Evolutionary conservation across 2,888 invertebrate species (phyloP).

Genomic region (Acleris sparsana): DNA sequence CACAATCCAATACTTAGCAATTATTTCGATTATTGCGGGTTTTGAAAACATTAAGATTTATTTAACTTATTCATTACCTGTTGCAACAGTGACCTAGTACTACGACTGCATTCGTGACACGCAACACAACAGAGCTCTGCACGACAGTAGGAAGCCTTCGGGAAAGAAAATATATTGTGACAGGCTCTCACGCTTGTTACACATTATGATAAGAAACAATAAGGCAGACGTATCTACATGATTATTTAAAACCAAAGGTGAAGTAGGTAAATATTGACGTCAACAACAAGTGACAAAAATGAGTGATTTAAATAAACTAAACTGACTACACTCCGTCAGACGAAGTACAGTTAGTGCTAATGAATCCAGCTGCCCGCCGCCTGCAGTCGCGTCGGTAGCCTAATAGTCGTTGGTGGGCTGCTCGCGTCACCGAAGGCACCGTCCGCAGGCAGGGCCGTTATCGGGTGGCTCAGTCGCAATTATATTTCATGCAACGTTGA

Average conservation of each 20-base stretch:
- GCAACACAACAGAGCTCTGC: not conserved
- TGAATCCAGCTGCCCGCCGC: constrained; percentile 14
- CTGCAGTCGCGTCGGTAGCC: constrained; percentile 8
- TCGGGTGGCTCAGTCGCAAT: constrained; percentile 10
- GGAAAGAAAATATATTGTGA: not conserved
- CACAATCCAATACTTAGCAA: constrained; percentile 26
- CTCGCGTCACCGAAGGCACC: constrained; percentile 7
- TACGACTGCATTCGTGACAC: constrained; percentile 13
- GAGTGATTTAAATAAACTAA: not conserved
- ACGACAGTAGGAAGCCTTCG: not conserved
- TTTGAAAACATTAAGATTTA: constrained; percentile 31
- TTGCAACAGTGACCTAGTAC: constrained; percentile 13
- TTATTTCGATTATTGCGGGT: constrained; percentile 37
- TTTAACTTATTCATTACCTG: constrained; percentile 26
- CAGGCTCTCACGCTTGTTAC: not conserved
- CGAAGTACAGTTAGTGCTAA: constrained; percentile 2
- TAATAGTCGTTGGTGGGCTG: constrained; percentile 16
- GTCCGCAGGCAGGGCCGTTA: constrained; percentile 13
- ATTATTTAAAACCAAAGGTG: too few species aligned
- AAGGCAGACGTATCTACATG: too few species aligned
- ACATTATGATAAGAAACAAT: too few species aligned
- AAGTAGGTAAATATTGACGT: too few species aligned
- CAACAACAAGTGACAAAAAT: too few species aligned
- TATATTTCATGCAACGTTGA: constrained; percentile 34
- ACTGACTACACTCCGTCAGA: not conserved